Percentiles rank a stretch among this genome's conserved stretches.
Evolutionary conservation across 2,113 vertebrate genomes (phyloP).

Genomic region (Carassius carassius): DNA sequence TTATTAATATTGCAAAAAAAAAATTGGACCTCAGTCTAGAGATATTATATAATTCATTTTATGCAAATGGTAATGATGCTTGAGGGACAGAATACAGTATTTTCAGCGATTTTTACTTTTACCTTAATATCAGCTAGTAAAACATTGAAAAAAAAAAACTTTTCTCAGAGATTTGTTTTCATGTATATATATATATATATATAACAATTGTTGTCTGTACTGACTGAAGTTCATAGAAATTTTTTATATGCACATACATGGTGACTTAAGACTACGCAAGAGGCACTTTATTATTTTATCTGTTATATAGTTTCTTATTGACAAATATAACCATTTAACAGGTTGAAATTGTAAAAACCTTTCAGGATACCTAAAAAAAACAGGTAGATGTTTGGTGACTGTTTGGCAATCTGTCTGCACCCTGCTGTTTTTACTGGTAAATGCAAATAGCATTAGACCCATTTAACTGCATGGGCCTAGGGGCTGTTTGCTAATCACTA

Average conservation of each 20-base stretch:
- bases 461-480: slow-evolving; percentile 1
- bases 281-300: background rate
- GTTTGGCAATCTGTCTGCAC: background rate
- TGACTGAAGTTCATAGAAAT: too few relatives aligned
- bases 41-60: too few relatives aligned
- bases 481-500: slow-evolving; percentile 29
- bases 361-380: background rate
- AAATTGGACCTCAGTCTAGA: too few relatives aligned
- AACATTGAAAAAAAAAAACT: background rate
- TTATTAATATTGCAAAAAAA: too few relatives aligned
- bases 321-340: background rate
- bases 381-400: background rate
- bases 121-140: background rate
- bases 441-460: slow-evolving; percentile 19
- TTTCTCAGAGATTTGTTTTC: too few relatives aligned
- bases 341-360: background rate
- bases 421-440: background rate
- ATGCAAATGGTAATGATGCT: background rate
- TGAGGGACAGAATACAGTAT: background rate
- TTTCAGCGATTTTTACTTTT: background rate
- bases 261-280: background rate
- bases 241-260: background rate
- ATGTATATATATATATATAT: too few relatives aligned
- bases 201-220: too few relatives aligned
- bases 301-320: background rate